Conservation (phyloP, 2,797 vertebrate genomes). For the Brachyalestes nurse region DNA sequence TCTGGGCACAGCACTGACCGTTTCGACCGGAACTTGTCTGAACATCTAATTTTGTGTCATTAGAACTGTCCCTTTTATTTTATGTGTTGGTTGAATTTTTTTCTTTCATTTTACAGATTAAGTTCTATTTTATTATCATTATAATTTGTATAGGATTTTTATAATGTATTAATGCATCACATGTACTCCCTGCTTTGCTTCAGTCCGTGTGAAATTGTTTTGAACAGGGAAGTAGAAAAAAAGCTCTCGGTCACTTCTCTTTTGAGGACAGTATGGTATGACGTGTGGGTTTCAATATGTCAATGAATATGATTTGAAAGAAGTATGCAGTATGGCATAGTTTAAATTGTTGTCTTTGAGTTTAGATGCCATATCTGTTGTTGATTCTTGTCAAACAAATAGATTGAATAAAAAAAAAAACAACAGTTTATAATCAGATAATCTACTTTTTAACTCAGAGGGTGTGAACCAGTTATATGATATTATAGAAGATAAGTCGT, state of each 20-base stretch:
- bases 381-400: slow-evolving; percentile 74
- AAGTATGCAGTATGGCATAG: slow-evolving; percentile 79
- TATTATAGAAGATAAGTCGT: slow-evolving; percentile 82
- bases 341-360: slow-evolving; percentile 82
- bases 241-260: slow-evolving; percentile 76
- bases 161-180: slow-evolving; percentile 74
- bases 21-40: slow-evolving; percentile 32
- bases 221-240: slow-evolving; percentile 77
- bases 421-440: slow-evolving; percentile 80
- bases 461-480: slow-evolving; percentile 81
- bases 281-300: slow-evolving; percentile 75
- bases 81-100: slow-evolving; percentile 61
- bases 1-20: slow-evolving; percentile 22
- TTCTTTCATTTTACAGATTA: slow-evolving; percentile 60
- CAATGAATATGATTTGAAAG: slow-evolving; percentile 78
- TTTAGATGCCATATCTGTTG: slow-evolving; percentile 82
- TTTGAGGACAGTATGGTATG: slow-evolving; percentile 77
- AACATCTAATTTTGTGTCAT: slow-evolving; percentile 9
- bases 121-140: slow-evolving; percentile 52
- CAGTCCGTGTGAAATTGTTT: slow-evolving; percentile 79
- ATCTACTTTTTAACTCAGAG: slow-evolving; percentile 79
- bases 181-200: slow-evolving; percentile 77
- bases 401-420: slow-evolving; percentile 76
- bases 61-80: slow-evolving; percentile 19
- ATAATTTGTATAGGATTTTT: slow-evolving; percentile 74